Conservation (phyloP, 2,113 vertebrate genomes). For the Gallinago media region DNA sequence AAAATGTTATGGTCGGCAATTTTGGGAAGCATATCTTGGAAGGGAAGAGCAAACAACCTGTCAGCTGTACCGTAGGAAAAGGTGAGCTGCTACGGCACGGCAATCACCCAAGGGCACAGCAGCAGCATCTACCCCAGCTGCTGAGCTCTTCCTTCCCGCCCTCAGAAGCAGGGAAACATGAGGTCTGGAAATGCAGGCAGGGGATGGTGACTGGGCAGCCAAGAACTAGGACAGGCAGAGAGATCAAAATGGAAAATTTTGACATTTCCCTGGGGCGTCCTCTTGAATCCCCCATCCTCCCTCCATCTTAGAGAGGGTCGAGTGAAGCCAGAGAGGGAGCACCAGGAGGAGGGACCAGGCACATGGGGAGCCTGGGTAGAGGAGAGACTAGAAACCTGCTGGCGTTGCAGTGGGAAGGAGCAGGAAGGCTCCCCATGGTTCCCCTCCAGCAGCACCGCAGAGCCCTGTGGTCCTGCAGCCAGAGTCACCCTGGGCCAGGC, state of each 20-base stretch:
- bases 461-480: rapidly evolving
- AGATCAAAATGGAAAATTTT: background rate
- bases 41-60: background rate
- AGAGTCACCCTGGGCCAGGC: background rate
- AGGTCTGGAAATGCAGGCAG: background rate
- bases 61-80: background rate
- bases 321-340: background rate
- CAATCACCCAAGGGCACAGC: background rate
- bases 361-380: rapidly evolving
- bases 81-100: background rate
- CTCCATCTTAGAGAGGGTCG: background rate
- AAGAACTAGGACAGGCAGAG: background rate
- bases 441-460: background rate
- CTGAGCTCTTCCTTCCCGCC: background rate
- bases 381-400: background rate
- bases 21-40: background rate
- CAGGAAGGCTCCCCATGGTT: rapidly evolving
- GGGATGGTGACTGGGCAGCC: background rate
- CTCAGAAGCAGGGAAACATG: background rate
- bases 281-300: background rate
- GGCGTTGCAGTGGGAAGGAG: rapidly evolving
- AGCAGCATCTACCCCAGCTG: background rate
- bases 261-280: background rate
- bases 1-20: background rate
- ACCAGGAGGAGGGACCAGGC: background rate